phyloP scores from a whole-genome alignment of 2,888 invertebrate species.

The Pediacus dermestoides region DNA sequence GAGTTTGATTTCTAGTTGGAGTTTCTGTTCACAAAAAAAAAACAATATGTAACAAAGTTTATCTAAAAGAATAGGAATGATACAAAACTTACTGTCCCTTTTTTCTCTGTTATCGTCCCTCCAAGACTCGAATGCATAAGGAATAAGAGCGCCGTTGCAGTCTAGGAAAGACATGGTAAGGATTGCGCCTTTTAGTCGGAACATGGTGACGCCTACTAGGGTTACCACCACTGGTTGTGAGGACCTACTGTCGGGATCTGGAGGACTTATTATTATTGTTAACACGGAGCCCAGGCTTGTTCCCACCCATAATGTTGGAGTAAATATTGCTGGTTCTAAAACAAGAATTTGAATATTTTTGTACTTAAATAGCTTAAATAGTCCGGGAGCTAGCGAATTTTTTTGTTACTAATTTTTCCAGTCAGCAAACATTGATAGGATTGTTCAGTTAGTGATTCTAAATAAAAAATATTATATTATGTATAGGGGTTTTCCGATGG shows the following conservation, averaged over 20 bases:
- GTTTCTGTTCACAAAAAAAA: conserved; percentile 55
- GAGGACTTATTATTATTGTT: conserved; percentile 83
- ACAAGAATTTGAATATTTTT: conserved; percentile 20
- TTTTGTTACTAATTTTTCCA: no score
- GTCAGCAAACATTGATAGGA: background rate
- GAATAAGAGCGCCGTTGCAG: conserved; percentile 88
- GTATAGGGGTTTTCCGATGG: no score
- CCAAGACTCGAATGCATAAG: conserved; percentile 89
- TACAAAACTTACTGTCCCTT: conserved; percentile 44
- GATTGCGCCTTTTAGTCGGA: conserved; percentile 93
- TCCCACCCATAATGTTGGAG: conserved; percentile 96
- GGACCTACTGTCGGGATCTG: conserved; percentile 74
- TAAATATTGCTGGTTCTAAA: conserved; percentile 75
- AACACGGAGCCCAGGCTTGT: conserved; percentile 95
- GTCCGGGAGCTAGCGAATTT: no score
- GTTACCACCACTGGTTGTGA: conserved; percentile 85
- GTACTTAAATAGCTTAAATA: no score
- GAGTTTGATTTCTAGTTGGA: conserved; percentile 65
- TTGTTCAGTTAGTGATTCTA: no score
- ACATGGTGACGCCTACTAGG: conserved; percentile 93
- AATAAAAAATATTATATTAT: no score
- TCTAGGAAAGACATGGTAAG: conserved; percentile 94
- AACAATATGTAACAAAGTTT: conserved; percentile 10
- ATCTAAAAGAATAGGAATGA: conserved; percentile 7
- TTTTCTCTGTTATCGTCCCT: conserved; percentile 76